A percentile compares a stretch with the other conserved stretches of the same genome.
Evolutionary conservation across 2,797 vertebrate genomes (phyloP).

Genomic region (Oreonectes daqikongensis): DNA sequence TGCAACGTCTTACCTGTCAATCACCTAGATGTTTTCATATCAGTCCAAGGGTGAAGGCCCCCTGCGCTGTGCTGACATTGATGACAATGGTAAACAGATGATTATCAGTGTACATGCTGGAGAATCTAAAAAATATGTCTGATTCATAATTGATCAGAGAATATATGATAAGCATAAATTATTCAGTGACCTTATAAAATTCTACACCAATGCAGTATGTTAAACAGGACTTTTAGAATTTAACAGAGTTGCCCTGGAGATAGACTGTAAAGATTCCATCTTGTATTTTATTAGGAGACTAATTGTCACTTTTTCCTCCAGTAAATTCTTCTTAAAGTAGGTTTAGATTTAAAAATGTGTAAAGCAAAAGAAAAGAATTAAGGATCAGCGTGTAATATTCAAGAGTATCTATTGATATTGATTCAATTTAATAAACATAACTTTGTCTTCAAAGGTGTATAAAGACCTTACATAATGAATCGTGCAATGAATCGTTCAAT

Average conservation of each 20-base stretch:
- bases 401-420: too few relatives aligned
- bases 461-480: too few relatives aligned
- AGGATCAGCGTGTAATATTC: too few relatives aligned
- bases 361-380: not conserved
- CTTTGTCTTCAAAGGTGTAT: too few relatives aligned
- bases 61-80: not conserved
- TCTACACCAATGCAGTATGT: conserved; percentile 16
- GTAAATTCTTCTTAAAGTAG: not conserved
- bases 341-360: not conserved
- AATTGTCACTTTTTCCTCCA: not conserved
- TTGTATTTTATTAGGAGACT: not conserved
- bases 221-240: not conserved
- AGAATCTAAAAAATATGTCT: conserved; percentile 15
- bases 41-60: not conserved
- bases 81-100: conserved; percentile 18
- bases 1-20: conserved; percentile 12
- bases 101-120: conserved; percentile 16
- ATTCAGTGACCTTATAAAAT: conserved; percentile 38
- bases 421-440: too few relatives aligned
- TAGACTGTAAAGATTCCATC: not conserved
- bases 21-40: conserved; percentile 17
- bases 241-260: not conserved
- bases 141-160: conserved; percentile 31
- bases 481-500: too few relatives aligned
- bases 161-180: conserved; percentile 35